Base-by-base conservation (phyloP, 1,140 invertebrate genomes). In the Drosophila tani region DNA sequence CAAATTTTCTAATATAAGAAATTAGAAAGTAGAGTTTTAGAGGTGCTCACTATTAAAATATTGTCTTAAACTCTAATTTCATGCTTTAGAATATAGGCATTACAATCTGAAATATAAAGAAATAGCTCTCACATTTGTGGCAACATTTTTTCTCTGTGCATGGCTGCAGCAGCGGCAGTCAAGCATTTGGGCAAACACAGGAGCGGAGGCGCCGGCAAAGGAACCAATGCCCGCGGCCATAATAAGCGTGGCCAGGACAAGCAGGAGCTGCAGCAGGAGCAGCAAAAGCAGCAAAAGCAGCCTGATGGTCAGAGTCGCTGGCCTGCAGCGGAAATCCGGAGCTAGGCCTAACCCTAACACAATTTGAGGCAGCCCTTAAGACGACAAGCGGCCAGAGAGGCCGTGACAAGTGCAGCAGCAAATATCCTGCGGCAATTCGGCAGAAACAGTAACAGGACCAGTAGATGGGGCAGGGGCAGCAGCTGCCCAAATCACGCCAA, bases 301-400 rank as follows among this genome's bases (percentile, higher is more conserved):
- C 46, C 45, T n/a, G 69, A 58, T 50, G 66, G 51, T 71, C 41
- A 50, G 58, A 56, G 65, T 50, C 62, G 66, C 45, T 73, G 68
- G 70, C 84, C 82, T 70, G 81, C 57, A 81, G 78, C 85, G 12
- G 17, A 60, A 79, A 76, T 67, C 73, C 81, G 64, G 77, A 64
- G 77, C 81, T 85, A 88, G 74, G 59, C 77, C 78, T 90, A 87
- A 88, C 85, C 85, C 78, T 88, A 88, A 88, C 85, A 79, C 79
- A 88, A 88, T 88, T 88, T 88, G 85, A 88, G 84, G 84, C 84
- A 78, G 59, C 67, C 68, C 81, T 76, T 76, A 80, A 78, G 84
- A 81, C 67, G 84, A 74, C 84, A 77, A 83, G 81, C 75, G 65
- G 60, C 75, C 70, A 82, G 66, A 73, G 63, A 55, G 76, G 46